Evolutionary conservation across 2,113 vertebrate species (phyloP), one percentile per base, ranked within the genome.

Genomic region (Cairina moschata): DNA sequence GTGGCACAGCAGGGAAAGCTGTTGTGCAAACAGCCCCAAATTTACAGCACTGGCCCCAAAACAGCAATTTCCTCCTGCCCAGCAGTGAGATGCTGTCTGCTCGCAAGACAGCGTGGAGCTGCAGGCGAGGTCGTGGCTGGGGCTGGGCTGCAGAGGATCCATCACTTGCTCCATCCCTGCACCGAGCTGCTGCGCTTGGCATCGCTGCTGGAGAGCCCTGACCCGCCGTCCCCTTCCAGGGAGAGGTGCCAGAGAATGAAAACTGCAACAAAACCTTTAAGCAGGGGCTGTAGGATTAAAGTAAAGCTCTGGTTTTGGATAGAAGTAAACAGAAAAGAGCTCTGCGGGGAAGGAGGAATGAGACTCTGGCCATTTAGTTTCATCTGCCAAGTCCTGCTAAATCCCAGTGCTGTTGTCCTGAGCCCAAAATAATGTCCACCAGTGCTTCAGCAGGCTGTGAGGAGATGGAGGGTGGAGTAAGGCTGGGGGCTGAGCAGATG

Each of bases 291-390:
- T 34, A 46, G 69, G 79, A 72, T 84, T 81, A 40, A 84, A 84
- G 74, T 62, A 62, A 84, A 91, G 46, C 74, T 66, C 28, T 84
- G 83, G 40, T 21, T 91, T 81, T 80, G 36, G 54, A 56, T 62
- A 62, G 74, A 58, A 62, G 54, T 72, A 72, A 95, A 88, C 20
- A 66, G 77, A 90, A 11, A 9, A 60, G 40, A 67, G 52, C 40
- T 77, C 79, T 83, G 50, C 2, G 8, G 50, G 72, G 36, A 71
- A 71, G 10, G 20, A 38, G 52, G 48, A 67, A 32, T 52, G 74
- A 91, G 73, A 67, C 72, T 66, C 58, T 84, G 58, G 52, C 76
- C 4, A 14, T 17, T 66, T 67, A 32, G 38, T 32, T 66, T 34
- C 55, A 32, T 44, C 36, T 95, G 78, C 52, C 56, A 71, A 79